Percentiles rank a stretch among this genome's conserved stretches.
phyloP scores from a whole-genome alignment of 2,888 invertebrate genomes.

The Spilosoma lubricipeda region DNA sequence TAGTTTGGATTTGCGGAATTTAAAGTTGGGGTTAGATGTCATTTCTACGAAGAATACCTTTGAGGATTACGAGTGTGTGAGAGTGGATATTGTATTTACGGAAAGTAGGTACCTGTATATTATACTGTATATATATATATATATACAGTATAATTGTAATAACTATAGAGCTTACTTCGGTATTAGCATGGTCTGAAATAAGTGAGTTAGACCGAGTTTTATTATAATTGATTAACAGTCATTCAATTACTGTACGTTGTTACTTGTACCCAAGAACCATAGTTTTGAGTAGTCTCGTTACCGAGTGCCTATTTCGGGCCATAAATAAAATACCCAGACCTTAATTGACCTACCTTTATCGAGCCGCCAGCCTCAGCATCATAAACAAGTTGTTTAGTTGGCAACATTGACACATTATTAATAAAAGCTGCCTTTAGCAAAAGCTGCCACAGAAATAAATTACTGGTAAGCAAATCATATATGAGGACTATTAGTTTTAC shows the following conservation, averaged over 20 bases:
- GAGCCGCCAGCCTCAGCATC: not conserved
- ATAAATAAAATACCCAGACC: not conserved
- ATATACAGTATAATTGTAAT: too few relatives aligned
- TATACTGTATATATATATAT: too few relatives aligned
- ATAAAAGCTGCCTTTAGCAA: not conserved
- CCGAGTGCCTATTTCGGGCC: too few relatives aligned
- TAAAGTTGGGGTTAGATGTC: not conserved
- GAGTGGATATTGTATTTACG: conserved; percentile 2
- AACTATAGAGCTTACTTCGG: too few relatives aligned
- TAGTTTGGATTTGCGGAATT: conserved; percentile 15
- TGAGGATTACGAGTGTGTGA: conserved; percentile 1
- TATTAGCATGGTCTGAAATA: too few relatives aligned
- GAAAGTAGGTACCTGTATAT: not conserved
- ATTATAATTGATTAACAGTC: too few relatives aligned
- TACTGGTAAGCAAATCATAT: conserved; percentile 21
- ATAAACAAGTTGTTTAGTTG: conserved; percentile 1
- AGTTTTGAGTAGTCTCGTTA: too few relatives aligned
- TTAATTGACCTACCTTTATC: not conserved
- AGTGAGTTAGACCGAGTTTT: too few relatives aligned
- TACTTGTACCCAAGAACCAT: too few relatives aligned
- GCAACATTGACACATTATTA: conserved; percentile 5
- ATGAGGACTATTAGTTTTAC: conserved; percentile 30
- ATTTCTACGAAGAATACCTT: not conserved
- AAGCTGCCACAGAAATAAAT: conserved; percentile 10
- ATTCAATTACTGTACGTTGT: too few relatives aligned